Evolutionary conservation across 2,888 invertebrate genomes (phyloP).

Genomic region (Agrochola macilenta): DNA sequence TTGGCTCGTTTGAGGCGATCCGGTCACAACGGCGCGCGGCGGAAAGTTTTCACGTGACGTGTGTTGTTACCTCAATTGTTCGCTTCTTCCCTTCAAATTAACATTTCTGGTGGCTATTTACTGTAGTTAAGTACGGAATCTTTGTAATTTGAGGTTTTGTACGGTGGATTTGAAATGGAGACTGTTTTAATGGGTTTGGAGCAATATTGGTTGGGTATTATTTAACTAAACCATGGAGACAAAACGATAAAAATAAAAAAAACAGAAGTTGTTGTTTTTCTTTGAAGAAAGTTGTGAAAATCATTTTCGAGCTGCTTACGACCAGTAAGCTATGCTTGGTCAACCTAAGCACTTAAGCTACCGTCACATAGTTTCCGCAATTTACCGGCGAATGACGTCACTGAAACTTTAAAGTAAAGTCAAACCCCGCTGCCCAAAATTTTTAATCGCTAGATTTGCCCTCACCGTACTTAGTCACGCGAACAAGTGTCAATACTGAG

Average conservation of each 20-base stretch:
- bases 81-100: conserved; percentile 59
- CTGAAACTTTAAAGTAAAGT: too few relatives aligned
- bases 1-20: conserved; percentile 75
- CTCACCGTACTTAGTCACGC: too few relatives aligned
- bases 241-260: background rate
- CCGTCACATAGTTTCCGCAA: too few relatives aligned
- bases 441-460: too few relatives aligned
- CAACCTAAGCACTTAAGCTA: background rate
- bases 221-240: background rate
- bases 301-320: background rate
- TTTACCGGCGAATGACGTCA: too few relatives aligned
- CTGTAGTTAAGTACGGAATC: conserved; percentile 24
- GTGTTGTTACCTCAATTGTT: conserved; percentile 66
- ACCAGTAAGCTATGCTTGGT: too few relatives aligned
- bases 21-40: conserved; percentile 70
- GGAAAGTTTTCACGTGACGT: conserved; percentile 68
- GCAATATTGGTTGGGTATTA: background rate
- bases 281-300: background rate
- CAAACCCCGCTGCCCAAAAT: too few relatives aligned
- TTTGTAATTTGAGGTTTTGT: conserved; percentile 28
- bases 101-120: conserved; percentile 51
- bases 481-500: too few relatives aligned
- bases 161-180: background rate
- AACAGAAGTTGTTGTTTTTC: background rate
- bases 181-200: background rate